Evolutionary conservation across 2,113 vertebrate species (phyloP), one percentile per base, ranked within the genome.

Genomic region (Elephantulus edwardii): DNA sequence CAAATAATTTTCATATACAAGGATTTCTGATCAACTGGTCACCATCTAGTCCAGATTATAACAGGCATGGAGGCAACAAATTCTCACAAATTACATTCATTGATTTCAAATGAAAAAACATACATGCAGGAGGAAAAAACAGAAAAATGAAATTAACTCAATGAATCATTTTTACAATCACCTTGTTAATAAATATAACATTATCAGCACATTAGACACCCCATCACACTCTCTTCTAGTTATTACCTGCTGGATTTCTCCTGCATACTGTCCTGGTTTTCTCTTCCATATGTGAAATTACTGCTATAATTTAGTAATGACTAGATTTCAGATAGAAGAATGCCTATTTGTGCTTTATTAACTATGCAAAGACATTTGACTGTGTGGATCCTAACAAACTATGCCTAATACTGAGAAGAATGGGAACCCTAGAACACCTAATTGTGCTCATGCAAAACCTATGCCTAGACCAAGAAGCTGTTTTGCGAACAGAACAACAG

Each of bases 221-320:
- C 4, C 24, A 22, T 78, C 85, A 9, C 16, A 3, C 3, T 68
- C 13, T 40, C 42, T 4, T 74, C n/a, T 17, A 28, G 14, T 80
- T 66, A 74, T 35, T 38, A 56, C 40, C 14, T 62, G 44, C 60
- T 56, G n/a, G 30, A 17, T 1, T 17, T 79, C 48, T 80, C 52
- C 62, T 33, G 70, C 30, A 81, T n/a, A n/a, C n/a, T n/a, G n/a
- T n/a, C n/a, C n/a, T n/a, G n/a, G 58, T 89, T 80, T 80, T 75
- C 44, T 70, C 35, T 52, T 10, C 16, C 1, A 22, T 10, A 26
- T 75, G 40, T 38, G 0, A 71, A 48, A 46, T 89, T 89, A 81
- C 16, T 81, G 33, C 11, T 86, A 4, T 70, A 58, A 40, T 64
- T 86, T 71, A 86, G 26, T 71, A 86, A 89, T 82, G 50, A 75